Percentiles rank a stretch among this genome's conserved stretches.
phyloP scores from a whole-genome alignment of 2,888 invertebrate genomes.

The Nephrotoma appendiculata region DNA sequence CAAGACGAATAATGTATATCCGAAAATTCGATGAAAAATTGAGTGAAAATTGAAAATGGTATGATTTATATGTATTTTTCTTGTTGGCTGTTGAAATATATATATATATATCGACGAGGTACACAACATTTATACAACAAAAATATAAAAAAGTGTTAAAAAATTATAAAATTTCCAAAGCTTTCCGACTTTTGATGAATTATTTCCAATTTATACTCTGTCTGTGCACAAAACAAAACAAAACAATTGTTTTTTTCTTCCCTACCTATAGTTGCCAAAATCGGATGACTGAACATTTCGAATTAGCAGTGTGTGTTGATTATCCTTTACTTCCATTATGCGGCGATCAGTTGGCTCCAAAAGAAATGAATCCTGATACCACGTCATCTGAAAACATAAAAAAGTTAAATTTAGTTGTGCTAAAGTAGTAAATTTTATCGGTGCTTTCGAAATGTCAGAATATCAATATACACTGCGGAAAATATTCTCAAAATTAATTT shows the following conservation, averaged over 20 bases:
- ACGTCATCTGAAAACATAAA: conserved; percentile 36
- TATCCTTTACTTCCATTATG: conserved; percentile 42
- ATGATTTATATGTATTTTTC: not conserved
- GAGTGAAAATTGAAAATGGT: not conserved
- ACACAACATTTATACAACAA: not conserved
- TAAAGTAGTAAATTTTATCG: not conserved
- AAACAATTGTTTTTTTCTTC: too few relatives aligned
- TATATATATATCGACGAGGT: not conserved
- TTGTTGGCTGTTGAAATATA: not conserved
- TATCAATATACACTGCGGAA: not conserved
- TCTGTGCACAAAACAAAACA: not conserved
- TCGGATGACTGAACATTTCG: conserved; percentile 44
- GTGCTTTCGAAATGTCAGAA: not conserved
- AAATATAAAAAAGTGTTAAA: not conserved
- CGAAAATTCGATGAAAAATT: not conserved
- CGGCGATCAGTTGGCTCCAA: conserved; percentile 46
- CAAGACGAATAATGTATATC: not conserved
- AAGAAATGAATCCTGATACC: conserved; percentile 49
- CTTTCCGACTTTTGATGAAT: not conserved
- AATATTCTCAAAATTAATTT: not conserved
- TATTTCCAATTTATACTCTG: not conserved
- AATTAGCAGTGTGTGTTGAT: conserved; percentile 42
- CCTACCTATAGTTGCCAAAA: conserved; percentile 42
- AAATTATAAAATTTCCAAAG: not conserved
- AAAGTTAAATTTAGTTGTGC: not conserved